Evolutionary conservation across 2,113 vertebrate species (phyloP).

Genomic region (Galemys pyrenaicus): DNA sequence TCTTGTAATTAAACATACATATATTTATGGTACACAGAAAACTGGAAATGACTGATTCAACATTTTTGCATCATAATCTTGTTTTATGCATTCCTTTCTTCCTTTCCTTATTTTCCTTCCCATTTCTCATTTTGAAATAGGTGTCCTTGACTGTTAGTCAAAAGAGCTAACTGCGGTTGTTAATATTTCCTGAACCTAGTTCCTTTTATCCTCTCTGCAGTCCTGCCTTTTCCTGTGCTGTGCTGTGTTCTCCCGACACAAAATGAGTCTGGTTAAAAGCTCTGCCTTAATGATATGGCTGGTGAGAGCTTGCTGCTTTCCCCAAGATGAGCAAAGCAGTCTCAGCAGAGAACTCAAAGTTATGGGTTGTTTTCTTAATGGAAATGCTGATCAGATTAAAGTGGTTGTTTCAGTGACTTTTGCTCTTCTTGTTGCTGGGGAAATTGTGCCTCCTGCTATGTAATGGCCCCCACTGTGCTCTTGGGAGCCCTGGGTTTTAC

Average conservation of each 20-base stretch:
- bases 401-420: slow-evolving; percentile 54
- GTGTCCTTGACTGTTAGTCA: slow-evolving; percentile 62
- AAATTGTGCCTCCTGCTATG: slow-evolving; percentile 5
- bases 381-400: slow-evolving; percentile 60
- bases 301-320: background rate
- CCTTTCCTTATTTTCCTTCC: slow-evolving; percentile 47
- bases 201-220: slow-evolving; percentile 26
- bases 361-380: slow-evolving; percentile 67
- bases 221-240: slow-evolving; percentile 32
- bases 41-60: slow-evolving; percentile 24
- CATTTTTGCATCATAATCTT: slow-evolving; percentile 36
- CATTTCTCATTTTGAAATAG: slow-evolving; percentile 59
- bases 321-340: slow-evolving; percentile 33
- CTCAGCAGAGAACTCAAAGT: slow-evolving; percentile 59
- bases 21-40: slow-evolving; percentile 33
- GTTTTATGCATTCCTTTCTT: slow-evolving; percentile 43
- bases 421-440: slow-evolving; percentile 14
- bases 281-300: slow-evolving; percentile 47
- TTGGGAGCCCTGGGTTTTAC: background rate
- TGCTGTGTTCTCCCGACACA: slow-evolving; percentile 40
- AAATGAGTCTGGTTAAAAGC: slow-evolving; percentile 33
- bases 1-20: background rate
- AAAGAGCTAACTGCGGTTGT: slow-evolving; percentile 51
- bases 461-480: background rate
- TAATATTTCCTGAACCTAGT: slow-evolving; percentile 61